Evolutionary conservation across 30 jellyfish, hydroid and myxozoan genomes (phyloP).

Genomic region (Nemopilema nomurai): DNA sequence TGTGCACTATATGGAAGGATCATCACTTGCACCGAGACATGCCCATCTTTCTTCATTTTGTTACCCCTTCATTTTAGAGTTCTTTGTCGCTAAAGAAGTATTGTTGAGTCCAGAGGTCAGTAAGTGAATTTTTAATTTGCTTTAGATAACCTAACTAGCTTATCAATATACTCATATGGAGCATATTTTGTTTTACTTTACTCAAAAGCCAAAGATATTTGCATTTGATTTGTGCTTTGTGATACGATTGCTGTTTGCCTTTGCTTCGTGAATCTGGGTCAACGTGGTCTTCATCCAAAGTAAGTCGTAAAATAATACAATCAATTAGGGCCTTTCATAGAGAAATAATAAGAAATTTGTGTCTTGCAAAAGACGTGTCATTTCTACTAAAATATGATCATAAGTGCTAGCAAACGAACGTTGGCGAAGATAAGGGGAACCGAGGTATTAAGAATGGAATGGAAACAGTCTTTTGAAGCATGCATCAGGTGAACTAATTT

Average conservation of each 20-base stretch:
- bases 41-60: too few relatives aligned
- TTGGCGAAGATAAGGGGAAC: background rate
- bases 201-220: background rate
- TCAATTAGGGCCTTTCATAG: background rate
- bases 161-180: background rate
- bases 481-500: too few relatives aligned
- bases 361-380: background rate
- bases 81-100: background rate
- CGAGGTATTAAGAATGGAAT: too few relatives aligned
- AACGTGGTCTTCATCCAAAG: background rate
- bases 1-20: too few relatives aligned
- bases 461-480: too few relatives aligned
- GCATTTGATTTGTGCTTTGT: background rate
- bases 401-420: background rate
- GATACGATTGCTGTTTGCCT: background rate
- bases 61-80: too few relatives aligned
- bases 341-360: background rate
- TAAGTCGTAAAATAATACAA: too few relatives aligned
- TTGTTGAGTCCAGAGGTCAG: background rate
- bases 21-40: too few relatives aligned
- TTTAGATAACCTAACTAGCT: background rate
- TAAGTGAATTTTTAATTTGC: background rate
- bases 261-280: background rate
- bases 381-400: background rate
- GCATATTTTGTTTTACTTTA: background rate